phyloP scores from a whole-genome alignment of 2,888 invertebrate genomes.

The Dryomyza anilis region DNA sequence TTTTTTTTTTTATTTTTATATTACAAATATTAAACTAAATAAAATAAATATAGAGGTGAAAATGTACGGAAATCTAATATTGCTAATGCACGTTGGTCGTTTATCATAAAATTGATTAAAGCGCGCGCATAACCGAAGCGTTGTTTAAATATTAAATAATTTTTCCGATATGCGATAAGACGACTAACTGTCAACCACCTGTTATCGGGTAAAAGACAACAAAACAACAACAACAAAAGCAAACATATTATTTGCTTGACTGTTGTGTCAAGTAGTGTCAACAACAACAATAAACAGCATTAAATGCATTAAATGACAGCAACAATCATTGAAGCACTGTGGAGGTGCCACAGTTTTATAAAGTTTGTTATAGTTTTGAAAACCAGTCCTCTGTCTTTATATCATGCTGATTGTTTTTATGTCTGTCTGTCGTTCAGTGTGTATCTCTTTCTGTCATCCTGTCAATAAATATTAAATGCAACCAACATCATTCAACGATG shows the following conservation, averaged over 20 bases:
- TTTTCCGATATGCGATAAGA: slow-evolving; percentile 1
- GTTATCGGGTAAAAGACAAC: slow-evolving; percentile 8
- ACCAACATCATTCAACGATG: slow-evolving; percentile 4
- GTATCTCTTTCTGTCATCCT: slow-evolving; percentile 11
- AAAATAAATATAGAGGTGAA: background rate
- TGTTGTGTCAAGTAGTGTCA: no score
- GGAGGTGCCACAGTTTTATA: background rate
- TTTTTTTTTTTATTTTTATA: no score
- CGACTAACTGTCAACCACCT: slow-evolving; percentile 16
- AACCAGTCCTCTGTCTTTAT: no score
- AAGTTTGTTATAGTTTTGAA: background rate
- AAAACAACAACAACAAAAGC: slow-evolving; percentile 1
- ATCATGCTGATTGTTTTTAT: background rate
- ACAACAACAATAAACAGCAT: no score
- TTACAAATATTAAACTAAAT: background rate
- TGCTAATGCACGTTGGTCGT: background rate
- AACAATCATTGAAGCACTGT: no score
- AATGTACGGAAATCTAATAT: background rate
- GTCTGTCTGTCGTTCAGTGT: background rate
- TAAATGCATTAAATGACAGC: no score
- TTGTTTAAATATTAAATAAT: slow-evolving; percentile 10
- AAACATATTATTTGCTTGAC: background rate
- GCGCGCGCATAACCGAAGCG: background rate
- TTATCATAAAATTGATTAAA: background rate
- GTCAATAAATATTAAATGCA: slow-evolving; percentile 20